These are phyloP conservation scores for Dimorphilus gyrociliatus DNA, from an alignment of 2,888 invertebrate species.

Conservation along the genomic window DNA sequence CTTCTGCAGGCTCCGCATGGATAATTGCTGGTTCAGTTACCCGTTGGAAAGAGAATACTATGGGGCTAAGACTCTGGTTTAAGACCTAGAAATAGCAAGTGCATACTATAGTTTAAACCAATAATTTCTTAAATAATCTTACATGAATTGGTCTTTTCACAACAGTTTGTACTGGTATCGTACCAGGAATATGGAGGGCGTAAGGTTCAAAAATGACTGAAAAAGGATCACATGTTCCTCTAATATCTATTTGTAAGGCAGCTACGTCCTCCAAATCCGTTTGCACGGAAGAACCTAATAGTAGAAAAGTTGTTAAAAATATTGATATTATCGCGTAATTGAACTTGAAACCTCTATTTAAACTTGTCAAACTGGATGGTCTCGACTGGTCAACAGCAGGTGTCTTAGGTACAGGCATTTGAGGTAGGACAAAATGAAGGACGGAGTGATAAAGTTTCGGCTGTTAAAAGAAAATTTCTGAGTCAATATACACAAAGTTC, in stretches of 20 bases:
- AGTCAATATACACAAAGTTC: neutral
- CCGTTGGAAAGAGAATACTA: no score
- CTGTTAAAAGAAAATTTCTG: conserved; percentile 11
- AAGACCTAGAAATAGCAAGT: no score
- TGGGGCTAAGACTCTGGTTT: no score
- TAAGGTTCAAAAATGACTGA: conserved; percentile 32
- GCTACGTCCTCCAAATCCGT: conserved; percentile 22
- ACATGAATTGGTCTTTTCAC: conserved; percentile 29
- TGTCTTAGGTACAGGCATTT: conserved; percentile 17
- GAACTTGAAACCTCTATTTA: no score
- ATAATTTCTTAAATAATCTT: conserved; percentile 8
- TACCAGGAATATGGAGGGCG: conserved; percentile 27
- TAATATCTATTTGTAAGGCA: conserved; percentile 29
- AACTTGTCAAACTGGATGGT: neutral
- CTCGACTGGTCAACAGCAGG: neutral
- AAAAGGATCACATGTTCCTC: conserved; percentile 28
- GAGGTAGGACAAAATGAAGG: conserved; percentile 27
- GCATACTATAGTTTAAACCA: no score
- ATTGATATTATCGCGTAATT: no score
- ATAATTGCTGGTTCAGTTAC: no score
- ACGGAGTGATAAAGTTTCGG: conserved; percentile 25
- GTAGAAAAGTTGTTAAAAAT: no score
- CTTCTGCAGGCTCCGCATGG: no score
- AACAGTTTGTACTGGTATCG: conserved; percentile 22
- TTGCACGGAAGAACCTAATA: no score